Percentiles rank a stretch among this genome's conserved stretches.
These are phyloP conservation scores for Drosophila nr. perissopoda DNA, from an alignment of 2,888 invertebrate genomes.

Conservation along the genomic window DNA sequence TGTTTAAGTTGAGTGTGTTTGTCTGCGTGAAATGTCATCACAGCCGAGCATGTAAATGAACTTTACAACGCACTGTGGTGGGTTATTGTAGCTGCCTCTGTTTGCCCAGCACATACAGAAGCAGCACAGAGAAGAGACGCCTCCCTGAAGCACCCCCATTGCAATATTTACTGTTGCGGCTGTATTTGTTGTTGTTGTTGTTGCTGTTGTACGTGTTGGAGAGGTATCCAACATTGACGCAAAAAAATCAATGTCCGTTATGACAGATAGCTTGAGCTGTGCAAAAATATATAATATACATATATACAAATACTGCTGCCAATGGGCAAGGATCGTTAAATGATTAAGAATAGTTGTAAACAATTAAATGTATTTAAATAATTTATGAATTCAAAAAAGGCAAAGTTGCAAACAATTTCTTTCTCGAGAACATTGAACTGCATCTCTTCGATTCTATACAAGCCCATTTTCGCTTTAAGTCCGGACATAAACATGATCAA, in stretches of 20 bases:
- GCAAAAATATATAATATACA: not conserved
- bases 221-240: slow-evolving; percentile 44
- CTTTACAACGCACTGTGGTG: slow-evolving; percentile 71
- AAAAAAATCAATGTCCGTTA: slow-evolving; percentile 79
- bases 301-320: not conserved
- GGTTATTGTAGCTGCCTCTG: slow-evolving; percentile 42
- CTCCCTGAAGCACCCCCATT: slow-evolving; percentile 36
- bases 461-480: not conserved
- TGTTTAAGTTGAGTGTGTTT: slow-evolving; percentile 37
- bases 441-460: not conserved
- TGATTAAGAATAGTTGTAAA: too few relatives aligned
- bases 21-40: slow-evolving; percentile 74
- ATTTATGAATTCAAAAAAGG: not conserved
- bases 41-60: slow-evolving; percentile 79
- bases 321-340: not conserved
- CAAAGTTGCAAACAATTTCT: not conserved
- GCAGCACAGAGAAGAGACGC: slow-evolving; percentile 41
- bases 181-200: not conserved
- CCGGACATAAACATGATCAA: not conserved
- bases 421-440: not conserved
- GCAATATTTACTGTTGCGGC: slow-evolving; percentile 35
- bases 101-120: slow-evolving; percentile 55
- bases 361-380: not conserved
- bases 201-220: slow-evolving; percentile 12
- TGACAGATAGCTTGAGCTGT: slow-evolving; percentile 42